Base-by-base conservation (phyloP, 2,888 invertebrate species). In the Kuschelorhynchus macadamiae region DNA sequence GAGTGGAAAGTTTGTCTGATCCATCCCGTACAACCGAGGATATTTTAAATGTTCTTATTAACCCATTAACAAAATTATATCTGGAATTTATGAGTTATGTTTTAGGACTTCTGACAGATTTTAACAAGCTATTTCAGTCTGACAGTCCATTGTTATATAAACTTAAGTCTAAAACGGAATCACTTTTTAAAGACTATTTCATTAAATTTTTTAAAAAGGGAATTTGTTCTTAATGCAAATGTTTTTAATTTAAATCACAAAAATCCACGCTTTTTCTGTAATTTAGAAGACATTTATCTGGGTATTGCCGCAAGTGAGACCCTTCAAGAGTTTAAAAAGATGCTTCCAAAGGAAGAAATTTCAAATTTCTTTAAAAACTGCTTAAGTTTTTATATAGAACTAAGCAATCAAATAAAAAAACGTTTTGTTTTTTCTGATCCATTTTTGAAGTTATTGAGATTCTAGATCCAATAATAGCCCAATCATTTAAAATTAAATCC, bases 41-140 rank as follows among this genome's bases (percentile, higher is more conserved):
- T 18, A 52, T 52, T 33, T 8, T 33, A 9, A 32, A 36, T 21
- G 14, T 32, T 3, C 12, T 52, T n/a, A 11, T 12, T 2, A 52
- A 52, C 20, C 14, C 25, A 33, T 33, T 32, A 16, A 33, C 36
- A 1, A 32, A 52, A 52, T 1, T 17, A 18, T 52, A 52, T 17
- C 18, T 52, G 18, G 17, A 52, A 36, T 52, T 52, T 33, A 47
- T 47, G 47, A 25, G 16, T 25, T 47, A 25, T 25, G 11, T 16
- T 12, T 47, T 47, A 25, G 25, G 32, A 3, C 25, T 52, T 1
- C 12, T 33, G 1, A 33, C 14, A 3, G 14, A 52, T 4, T 52
- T 33, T 12, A 52, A 52, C 5, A 9, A 12, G 32, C 5, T 17
- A 4, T 52, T 52, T 20, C 36, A 16, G 16, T 21, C 25, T 8